Percentiles rank a stretch among this genome's conserved stretches.
phyloP scores from a whole-genome alignment of 1,140 invertebrate species.

The Procambarus virginalis region DNA sequence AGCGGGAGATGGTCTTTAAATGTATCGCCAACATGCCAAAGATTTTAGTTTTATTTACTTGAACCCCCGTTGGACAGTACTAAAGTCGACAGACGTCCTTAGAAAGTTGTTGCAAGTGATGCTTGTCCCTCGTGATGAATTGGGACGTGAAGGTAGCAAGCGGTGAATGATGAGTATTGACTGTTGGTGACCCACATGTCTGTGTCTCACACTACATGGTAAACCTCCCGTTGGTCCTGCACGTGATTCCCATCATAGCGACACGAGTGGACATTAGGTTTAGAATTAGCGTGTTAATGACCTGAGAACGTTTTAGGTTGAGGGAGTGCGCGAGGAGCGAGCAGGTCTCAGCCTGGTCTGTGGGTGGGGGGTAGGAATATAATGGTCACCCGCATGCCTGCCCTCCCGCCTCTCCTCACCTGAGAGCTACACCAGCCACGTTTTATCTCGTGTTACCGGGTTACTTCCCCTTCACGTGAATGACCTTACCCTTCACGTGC shows the following conservation, averaged over 20 bases:
- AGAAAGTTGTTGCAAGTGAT: too few relatives aligned
- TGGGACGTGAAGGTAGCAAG: too few relatives aligned
- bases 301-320: not conserved
- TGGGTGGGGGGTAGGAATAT: slow-evolving; percentile 26
- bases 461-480: slow-evolving; percentile 1
- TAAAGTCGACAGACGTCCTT: too few relatives aligned
- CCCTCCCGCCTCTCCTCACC: slow-evolving; percentile 12
- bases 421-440: not conserved
- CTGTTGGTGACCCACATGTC: not conserved
- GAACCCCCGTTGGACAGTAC: too few relatives aligned
- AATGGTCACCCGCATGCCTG: slow-evolving; percentile 47
- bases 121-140: too few relatives aligned
- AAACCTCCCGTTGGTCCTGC: too few relatives aligned
- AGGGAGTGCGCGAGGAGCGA: not conserved
- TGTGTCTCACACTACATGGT: too few relatives aligned
- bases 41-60: too few relatives aligned
- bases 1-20: too few relatives aligned
- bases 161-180: not conserved
- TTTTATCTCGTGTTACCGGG: slow-evolving; percentile 2
- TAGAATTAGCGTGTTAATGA: not conserved
- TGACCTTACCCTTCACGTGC: not conserved
- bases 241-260: too few relatives aligned
- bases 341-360: not conserved
- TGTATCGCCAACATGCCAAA: too few relatives aligned
- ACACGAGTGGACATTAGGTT: too few relatives aligned